A percentile compares a stretch with the other conserved stretches of the same genome.
These are phyloP conservation scores for Coracias cyanogaster DNA, from an alignment of 2,797 vertebrate genomes.

Conservation along the genomic window DNA sequence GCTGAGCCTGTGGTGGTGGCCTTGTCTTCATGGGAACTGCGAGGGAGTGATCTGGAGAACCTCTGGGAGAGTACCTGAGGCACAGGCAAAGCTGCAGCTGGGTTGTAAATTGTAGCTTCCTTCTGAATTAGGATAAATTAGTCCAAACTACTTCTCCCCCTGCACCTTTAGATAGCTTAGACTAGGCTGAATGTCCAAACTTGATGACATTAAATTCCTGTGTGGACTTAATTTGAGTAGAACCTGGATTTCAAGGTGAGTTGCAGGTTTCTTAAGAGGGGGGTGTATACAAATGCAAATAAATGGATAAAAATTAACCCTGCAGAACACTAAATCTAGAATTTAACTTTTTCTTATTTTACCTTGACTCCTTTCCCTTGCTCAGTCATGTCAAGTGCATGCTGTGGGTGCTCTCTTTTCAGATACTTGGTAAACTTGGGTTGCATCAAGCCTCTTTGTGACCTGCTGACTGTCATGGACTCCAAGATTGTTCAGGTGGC, in stretches of 20 bases:
- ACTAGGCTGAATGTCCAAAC: neutral
- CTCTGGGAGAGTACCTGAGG: fast-evolving
- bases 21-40: neutral
- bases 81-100: neutral
- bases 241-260: neutral
- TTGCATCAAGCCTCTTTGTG: constrained; percentile 96
- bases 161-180: fast-evolving
- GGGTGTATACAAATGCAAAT: neutral
- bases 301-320: neutral
- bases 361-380: neutral
- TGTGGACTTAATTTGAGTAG: neutral
- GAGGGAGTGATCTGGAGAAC: neutral
- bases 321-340: neutral
- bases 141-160: neutral
- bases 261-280: neutral
- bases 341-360: neutral
- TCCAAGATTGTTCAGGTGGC: constrained; percentile 98
- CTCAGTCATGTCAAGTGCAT: neutral
- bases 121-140: neutral
- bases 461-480: constrained; percentile 98
- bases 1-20: neutral
- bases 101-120: fast-evolving
- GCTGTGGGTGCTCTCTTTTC: neutral
- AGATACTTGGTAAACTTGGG: constrained; percentile 97
- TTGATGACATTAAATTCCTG: neutral